Conservation (phyloP, 2,888 invertebrate genomes). For the Chironomus tentans region DNA sequence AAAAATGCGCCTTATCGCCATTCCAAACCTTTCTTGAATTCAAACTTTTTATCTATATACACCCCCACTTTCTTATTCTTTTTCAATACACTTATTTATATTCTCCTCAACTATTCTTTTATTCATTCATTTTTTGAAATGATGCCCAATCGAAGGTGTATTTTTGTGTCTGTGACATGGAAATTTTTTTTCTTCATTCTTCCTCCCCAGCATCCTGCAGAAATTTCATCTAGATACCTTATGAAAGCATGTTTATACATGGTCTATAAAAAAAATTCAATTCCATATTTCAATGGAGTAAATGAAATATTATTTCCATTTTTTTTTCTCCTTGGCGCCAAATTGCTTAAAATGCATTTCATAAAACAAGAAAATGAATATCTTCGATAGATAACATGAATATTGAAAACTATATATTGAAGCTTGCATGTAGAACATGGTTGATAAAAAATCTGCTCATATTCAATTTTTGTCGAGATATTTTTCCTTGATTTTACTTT, state of each 20-base stretch:
- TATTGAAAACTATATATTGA: background rate
- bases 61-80: no score
- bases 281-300: background rate
- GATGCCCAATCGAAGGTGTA: background rate
- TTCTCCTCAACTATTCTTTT: no score
- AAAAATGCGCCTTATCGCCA: no score
- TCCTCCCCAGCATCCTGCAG: no score
- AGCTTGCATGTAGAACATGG: no score
- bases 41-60: no score
- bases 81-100: no score
- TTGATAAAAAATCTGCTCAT: no score
- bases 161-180: background rate
- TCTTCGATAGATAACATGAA: background rate
- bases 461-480: no score
- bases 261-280: background rate
- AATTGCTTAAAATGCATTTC: slow-evolving; percentile 23
- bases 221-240: background rate
- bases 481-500: background rate
- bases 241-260: background rate
- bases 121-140: background rate
- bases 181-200: no score
- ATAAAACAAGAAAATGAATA: background rate
- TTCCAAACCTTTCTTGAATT: no score
- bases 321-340: slow-evolving; percentile 7
- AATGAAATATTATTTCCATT: background rate